Conservation (phyloP, 2,113 vertebrate genomes). For the Pavo muticus region DNA sequence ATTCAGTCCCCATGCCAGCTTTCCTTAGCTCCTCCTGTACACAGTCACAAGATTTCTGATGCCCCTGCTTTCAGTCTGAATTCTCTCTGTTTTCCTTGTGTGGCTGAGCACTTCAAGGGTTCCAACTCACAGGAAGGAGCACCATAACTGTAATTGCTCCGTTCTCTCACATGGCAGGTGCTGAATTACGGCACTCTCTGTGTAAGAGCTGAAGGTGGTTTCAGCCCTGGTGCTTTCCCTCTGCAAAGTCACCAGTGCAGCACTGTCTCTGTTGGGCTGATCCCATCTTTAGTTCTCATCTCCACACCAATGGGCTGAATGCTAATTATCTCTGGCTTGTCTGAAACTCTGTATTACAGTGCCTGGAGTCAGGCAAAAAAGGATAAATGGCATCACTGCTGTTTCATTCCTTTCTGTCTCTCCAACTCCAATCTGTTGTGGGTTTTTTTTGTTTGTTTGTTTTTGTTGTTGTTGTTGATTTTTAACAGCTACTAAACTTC, state of each 20-base stretch:
- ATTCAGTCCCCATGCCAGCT: neutral
- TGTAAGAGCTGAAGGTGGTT: neutral
- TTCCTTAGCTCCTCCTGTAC: neutral
- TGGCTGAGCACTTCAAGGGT: neutral
- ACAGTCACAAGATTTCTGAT: neutral
- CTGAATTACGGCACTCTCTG: neutral
- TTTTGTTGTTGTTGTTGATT: neutral
- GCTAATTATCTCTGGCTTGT: neutral
- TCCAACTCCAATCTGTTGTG: neutral
- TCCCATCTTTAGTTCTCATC: neutral
- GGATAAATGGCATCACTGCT: neutral
- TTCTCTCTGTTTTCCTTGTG: neutral
- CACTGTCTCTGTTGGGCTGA: neutral
- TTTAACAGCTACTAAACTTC: neutral
- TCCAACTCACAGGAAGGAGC: neutral
- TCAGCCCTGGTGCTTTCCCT: neutral
- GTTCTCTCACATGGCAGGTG: neutral
- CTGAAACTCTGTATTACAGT: neutral
- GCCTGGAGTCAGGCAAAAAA: neutral
- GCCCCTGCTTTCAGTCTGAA: neutral
- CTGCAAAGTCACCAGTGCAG: neutral
- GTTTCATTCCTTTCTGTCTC: neutral
- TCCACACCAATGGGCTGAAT: neutral
- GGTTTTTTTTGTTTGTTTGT: too few relatives aligned
- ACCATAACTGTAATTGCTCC: neutral